A percentile compares a stretch with the other conserved stretches of the same genome.
Evolutionary conservation across 2,888 invertebrate species (phyloP).

Genomic region (Cerastis leucographa): DNA sequence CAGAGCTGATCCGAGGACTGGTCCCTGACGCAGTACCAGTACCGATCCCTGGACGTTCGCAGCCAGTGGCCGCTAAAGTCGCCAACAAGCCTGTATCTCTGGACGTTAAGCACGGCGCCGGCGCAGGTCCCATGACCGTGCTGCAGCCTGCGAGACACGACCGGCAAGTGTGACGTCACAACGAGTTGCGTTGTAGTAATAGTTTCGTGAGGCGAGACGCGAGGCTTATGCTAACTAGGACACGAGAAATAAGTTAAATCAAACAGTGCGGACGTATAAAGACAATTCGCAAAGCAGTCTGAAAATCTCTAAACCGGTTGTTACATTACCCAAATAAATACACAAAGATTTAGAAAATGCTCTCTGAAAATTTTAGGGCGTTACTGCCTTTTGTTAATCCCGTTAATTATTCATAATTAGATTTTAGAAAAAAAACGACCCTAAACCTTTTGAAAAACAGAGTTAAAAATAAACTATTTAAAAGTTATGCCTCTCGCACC

Average conservation of each 20-base stretch:
- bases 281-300: neutral
- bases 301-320: neutral
- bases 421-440: neutral
- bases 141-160: conserved; percentile 84
- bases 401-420: neutral
- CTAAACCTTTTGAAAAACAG: neutral
- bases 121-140: conserved; percentile 83
- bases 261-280: neutral
- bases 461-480: neutral
- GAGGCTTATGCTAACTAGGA: conserved; percentile 22
- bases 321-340: conserved; percentile 6
- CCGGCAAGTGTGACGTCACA: conserved; percentile 72
- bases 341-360: neutral
- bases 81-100: conserved; percentile 44
- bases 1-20: conserved; percentile 92
- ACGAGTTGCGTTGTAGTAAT: conserved; percentile 26
- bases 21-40: conserved; percentile 93
- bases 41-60: conserved; percentile 17
- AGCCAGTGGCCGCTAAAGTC: conserved; percentile 30
- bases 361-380: neutral
- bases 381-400: neutral
- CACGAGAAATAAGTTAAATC: conserved; percentile 9
- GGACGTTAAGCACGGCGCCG: conserved; percentile 75
- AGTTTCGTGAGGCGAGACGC: conserved; percentile 44
- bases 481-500: too few species aligned